phyloP scores from a whole-genome alignment of 1,140 invertebrate species.

The Drosophila leontia region DNA sequence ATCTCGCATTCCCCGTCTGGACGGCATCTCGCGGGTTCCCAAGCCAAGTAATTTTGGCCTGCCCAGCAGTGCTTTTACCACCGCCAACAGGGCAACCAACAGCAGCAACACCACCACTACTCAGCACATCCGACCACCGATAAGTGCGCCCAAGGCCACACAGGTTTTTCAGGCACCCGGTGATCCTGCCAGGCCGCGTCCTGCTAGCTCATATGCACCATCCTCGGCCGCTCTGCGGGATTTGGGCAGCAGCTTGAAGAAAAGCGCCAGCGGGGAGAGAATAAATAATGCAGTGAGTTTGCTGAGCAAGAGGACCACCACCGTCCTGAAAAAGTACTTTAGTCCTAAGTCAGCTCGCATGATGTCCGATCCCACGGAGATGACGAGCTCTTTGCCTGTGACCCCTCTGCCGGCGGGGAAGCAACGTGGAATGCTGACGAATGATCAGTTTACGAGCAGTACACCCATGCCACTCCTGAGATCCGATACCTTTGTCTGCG shows the following conservation, averaged over 20 bases:
- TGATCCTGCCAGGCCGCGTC: slow-evolving; percentile 45
- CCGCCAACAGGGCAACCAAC: slow-evolving; percentile 4
- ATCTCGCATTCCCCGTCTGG: slow-evolving; percentile 77
- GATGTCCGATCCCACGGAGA: slow-evolving; percentile 23
- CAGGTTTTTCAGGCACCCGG: slow-evolving; percentile 64
- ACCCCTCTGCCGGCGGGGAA: slow-evolving; percentile 57
- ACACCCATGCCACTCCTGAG: slow-evolving; percentile 67
- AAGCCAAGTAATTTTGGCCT: slow-evolving; percentile 62
- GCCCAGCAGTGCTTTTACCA: slow-evolving; percentile 18
- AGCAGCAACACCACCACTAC: slow-evolving; percentile 1
- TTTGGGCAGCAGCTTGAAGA: slow-evolving; percentile 61
- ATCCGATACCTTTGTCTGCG: slow-evolving; percentile 80
- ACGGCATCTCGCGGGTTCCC: slow-evolving; percentile 73
- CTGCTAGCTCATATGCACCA: slow-evolving; percentile 56
- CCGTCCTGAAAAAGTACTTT: slow-evolving; percentile 65
- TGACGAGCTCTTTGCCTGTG: slow-evolving; percentile 62
- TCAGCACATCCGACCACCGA: slow-evolving; percentile 70
- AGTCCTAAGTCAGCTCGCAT: slow-evolving; percentile 30
- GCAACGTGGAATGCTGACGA: slow-evolving; percentile 17
- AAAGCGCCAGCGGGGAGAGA: slow-evolving; percentile 71
- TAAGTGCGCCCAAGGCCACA: slow-evolving; percentile 43
- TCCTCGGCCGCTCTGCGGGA: slow-evolving; percentile 51
- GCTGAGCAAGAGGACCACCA: slow-evolving; percentile 65
- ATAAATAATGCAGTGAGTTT: slow-evolving; percentile 69
- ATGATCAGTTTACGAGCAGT: slow-evolving; percentile 46